Evolutionary conservation across 2,888 invertebrate species (phyloP).

Genomic region (Azorinus chamasolen): DNA sequence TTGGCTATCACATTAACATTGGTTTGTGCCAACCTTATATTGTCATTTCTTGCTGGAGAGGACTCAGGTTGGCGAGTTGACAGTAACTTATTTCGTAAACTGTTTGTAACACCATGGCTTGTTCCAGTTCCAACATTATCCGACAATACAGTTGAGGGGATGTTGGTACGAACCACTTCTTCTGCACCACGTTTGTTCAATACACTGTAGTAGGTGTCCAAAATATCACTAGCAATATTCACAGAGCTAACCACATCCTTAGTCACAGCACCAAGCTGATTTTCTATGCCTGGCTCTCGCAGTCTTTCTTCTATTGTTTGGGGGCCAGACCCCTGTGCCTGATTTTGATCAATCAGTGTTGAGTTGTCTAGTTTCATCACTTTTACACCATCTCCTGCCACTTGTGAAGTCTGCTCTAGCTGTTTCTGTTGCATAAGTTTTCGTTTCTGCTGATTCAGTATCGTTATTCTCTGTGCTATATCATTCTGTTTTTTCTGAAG

Average conservation of each 20-base stretch:
- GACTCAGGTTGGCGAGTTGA: too few species aligned
- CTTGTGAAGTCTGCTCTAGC: slow-evolving; percentile 8
- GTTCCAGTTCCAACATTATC: slow-evolving; percentile 10
- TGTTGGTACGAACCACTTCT: too few species aligned
- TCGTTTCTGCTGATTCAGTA: slow-evolving; percentile 28
- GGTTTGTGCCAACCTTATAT: too few species aligned
- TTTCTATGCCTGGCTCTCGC: slow-evolving; percentile 42
- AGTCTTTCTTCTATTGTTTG: slow-evolving; percentile 48
- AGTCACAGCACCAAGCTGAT: slow-evolving; percentile 34
- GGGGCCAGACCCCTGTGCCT: slow-evolving; percentile 3
- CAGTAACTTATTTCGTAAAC: too few species aligned
- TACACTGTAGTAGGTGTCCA: slow-evolving; percentile 63
- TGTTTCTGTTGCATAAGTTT: slow-evolving; percentile 16
- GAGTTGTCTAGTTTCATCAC: too few species aligned
- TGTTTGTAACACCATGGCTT: background rate
- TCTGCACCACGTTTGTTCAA: slow-evolving; percentile 27
- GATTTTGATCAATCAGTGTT: too few species aligned
- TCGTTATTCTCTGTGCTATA: slow-evolving; percentile 36
- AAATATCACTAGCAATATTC: slow-evolving; percentile 64
- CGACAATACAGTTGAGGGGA: background rate
- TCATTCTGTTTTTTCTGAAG: slow-evolving; percentile 26
- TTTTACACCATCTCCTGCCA: too few species aligned
- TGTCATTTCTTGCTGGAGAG: too few species aligned
- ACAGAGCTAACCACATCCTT: slow-evolving; percentile 56
- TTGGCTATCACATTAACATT: slow-evolving; percentile 3